phyloP scores from a whole-genome alignment of 2,888 invertebrate species.

The Watsonalla cultraria region DNA sequence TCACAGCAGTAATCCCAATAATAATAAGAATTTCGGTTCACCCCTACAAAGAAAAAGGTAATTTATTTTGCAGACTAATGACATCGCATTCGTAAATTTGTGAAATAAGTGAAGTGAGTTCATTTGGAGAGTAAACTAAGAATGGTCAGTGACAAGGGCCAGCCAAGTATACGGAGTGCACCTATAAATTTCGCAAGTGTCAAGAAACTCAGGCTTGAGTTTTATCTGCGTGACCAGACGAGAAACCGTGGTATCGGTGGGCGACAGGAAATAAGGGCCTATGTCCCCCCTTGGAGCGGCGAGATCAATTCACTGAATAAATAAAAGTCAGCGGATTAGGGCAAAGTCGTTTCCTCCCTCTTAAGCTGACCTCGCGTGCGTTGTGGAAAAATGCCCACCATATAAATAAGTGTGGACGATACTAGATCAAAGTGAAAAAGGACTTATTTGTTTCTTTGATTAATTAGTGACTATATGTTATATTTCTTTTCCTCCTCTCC shows the following conservation, averaged over 20 bases:
- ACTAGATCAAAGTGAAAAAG: conserved; percentile 59
- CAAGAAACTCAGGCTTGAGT: conserved; percentile 40
- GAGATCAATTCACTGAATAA: conserved; percentile 79
- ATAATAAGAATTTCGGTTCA: no score
- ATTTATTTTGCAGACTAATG: background rate
- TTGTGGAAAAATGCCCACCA: conserved; percentile 71
- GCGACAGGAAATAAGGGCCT: conserved; percentile 63
- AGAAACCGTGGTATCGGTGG: conserved; percentile 51
- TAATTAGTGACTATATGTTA: conserved; percentile 19
- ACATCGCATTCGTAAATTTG: background rate
- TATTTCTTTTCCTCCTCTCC: background rate
- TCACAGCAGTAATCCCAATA: no score
- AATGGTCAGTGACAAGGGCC: conserved; percentile 1
- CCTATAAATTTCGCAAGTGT: conserved; percentile 50
- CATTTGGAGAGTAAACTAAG: conserved; percentile 14
- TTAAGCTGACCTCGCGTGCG: conserved; percentile 76
- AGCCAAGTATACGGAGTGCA: conserved; percentile 24
- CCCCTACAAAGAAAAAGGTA: background rate
- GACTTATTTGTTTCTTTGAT: conserved; percentile 33
- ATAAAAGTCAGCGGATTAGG: conserved; percentile 79
- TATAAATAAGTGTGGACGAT: conserved; percentile 65
- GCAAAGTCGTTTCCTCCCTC: conserved; percentile 76
- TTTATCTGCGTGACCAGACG: conserved; percentile 57
- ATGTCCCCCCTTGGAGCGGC: conserved; percentile 54
- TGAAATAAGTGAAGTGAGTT: conserved; percentile 12